Base-by-base conservation (phyloP, 2,797 vertebrate species). In the Heterohyrax brucei region DNA sequence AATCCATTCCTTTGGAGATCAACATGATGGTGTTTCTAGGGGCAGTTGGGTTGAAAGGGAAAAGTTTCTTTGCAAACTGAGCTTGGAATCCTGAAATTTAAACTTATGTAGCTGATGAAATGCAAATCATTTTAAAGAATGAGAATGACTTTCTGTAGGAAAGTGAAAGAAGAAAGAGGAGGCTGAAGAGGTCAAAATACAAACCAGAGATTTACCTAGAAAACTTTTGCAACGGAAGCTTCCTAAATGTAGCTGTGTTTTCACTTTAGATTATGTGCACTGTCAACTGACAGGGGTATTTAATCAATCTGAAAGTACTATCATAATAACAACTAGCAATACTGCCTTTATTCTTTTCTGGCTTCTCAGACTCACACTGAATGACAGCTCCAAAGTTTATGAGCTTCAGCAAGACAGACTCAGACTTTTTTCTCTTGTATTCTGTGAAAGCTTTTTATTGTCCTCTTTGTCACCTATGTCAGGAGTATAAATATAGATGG, bases 321-420 rank as follows among this genome's bases (percentile, higher is more conserved):
- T 89, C 83, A 79, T 86, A 77, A 86, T 87, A 95, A 87, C 39
- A 91, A 30, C 72, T 6, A 86, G 93, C 33, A 95, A 95, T 50
- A 94, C 56, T 56, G 72, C 72, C 77, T 95, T 96, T 73, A 70
- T 96, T 96, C 82, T 87, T 92, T 84, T 68, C 72, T 95, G 76
- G 50, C 86, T 94, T 86, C 92, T 96, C 72, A 79, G 56, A 93
- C 48, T 89, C 77, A 78, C 53, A 85, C 0, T 90, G 94, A 96
- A 77, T 90, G 96, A 92, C 91, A 94, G 80, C 78, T 88, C 76
- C 93, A 95, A 93, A 96, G 95, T 95, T 83, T 86, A 95, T 95
- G 92, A 96, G 88, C 87, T 93, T 83, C 62, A 80, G 50, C 75
- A 86, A 96, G 87, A 96, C 81, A 90, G 66, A 81, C 44, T 77